Percentiles rank a stretch among this genome's conserved stretches.
These are phyloP conservation scores for Hyperoodon ampullatus DNA, from an alignment of 2,113 vertebrate species.

Conservation along the genomic window DNA sequence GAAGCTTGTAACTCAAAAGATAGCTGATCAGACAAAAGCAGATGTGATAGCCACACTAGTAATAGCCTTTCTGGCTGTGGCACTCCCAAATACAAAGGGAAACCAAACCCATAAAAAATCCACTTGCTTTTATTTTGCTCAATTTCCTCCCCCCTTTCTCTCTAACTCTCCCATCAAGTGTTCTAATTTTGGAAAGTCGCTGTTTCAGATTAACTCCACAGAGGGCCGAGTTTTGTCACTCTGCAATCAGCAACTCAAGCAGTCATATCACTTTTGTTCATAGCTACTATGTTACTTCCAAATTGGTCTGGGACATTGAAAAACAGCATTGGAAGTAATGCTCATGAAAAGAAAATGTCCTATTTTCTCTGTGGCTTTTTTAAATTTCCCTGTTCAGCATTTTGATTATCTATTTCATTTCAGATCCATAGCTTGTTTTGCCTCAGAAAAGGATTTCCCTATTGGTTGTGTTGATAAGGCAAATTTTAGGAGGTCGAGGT, in stretches of 20 bases:
- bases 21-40: not conserved
- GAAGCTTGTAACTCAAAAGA: not conserved
- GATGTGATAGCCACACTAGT: not conserved
- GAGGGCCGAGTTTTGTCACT: constrained; percentile 54
- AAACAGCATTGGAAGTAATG: constrained; percentile 34
- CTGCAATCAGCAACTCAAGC: constrained; percentile 60
- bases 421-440: constrained; percentile 12
- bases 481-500: not conserved
- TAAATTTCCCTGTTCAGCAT: constrained; percentile 20
- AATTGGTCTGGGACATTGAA: constrained; percentile 57
- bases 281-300: constrained; percentile 22
- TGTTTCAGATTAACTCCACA: constrained; percentile 37
- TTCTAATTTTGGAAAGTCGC: constrained; percentile 56
- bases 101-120: constrained; percentile 4
- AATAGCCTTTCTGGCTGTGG: not conserved
- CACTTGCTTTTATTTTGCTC: constrained; percentile 61
- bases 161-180: constrained; percentile 13
- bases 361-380: constrained; percentile 44
- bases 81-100: constrained; percentile 41
- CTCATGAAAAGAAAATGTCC: not conserved
- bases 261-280: constrained; percentile 50
- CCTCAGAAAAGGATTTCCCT: constrained; percentile 35
- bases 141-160: not conserved
- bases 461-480: constrained; percentile 22
- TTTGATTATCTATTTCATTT: constrained; percentile 56